Conservation (phyloP, 92 coral and sea anemone genomes). For the Phenganax stokvisi region DNA sequence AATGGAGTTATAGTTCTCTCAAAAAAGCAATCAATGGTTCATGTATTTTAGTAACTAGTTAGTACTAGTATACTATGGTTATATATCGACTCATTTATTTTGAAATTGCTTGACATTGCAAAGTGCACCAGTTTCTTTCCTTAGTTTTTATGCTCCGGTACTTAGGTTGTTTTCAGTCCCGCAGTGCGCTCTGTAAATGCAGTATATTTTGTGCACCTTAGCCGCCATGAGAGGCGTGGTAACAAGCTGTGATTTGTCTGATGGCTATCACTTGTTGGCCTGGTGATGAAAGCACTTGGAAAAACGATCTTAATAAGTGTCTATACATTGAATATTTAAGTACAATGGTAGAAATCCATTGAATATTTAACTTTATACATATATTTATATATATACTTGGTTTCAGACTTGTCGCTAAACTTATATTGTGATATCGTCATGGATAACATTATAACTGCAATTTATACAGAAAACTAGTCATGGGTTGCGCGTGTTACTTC, state of each 20-base stretch:
- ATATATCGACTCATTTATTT: too few species aligned
- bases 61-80: too few species aligned
- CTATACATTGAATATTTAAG: conserved; percentile 2
- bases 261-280: conserved; percentile 12
- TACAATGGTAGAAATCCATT: conserved; percentile 7
- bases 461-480: too few species aligned
- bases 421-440: not conserved
- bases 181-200: not conserved
- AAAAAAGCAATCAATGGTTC: too few species aligned
- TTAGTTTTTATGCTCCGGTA: not conserved
- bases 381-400: not conserved
- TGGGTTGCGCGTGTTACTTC: too few species aligned
- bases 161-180: too few species aligned
- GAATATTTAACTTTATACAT: not conserved
- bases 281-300: conserved; percentile 16
- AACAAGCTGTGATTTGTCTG: conserved; percentile 5
- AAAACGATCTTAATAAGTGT: conserved; percentile 14
- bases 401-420: not conserved
- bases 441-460: not conserved
- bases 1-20: too few species aligned
- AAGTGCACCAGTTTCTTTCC: too few species aligned
- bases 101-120: too few species aligned
- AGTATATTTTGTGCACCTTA: not conserved
- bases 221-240: conserved; percentile 12
- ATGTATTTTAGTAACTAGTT: too few species aligned